Base-by-base conservation (phyloP, 2,113 vertebrate genomes). In the Festucalex cinctus region DNA sequence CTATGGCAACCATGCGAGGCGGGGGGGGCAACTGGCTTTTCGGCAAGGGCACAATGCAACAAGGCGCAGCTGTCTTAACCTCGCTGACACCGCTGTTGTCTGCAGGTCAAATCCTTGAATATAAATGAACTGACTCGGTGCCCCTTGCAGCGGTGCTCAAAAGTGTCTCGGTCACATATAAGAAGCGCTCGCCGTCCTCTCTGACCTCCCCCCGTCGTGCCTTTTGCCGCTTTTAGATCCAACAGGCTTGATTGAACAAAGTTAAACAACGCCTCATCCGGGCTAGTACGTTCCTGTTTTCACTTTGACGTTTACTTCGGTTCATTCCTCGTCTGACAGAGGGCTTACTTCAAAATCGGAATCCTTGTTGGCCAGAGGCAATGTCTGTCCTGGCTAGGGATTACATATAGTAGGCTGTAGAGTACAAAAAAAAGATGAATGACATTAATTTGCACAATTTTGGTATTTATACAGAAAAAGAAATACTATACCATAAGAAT, bases 91-190 rank as follows among this genome's bases (percentile, higher is more conserved):
- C 39, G 68, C 81, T 19, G 74, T 86, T 88, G 90, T 90, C 35
- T 69, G 76, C 53, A 22, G 92, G 92, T 92, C 91, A 89, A 88
- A 92, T 91, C 84, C 35, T 87, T 91, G 91, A 91, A 87, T 91
- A 88, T 90, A 92, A 91, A 83, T 84, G 77, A 86, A 79, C 79
- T 85, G 76, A 66, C 81, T 90, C 80, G 68, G 65, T 83, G 80
- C 78, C 80, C 83, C 86, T 86, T 73, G 71, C 75, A 80, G 68
- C 77, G 80, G 58, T 88, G 81, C 69, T 81, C 81, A 81, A 84
- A 53, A 79, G 65, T 87, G 89, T 88, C 84, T 56, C 75, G 41
- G 83, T 82, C 86, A 24, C 39, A 65, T 79, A 81, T 35, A 77
- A 73, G 78, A 85, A 75, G 85, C 82, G 63, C 82, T 74, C 3